Evolutionary conservation across 1,140 invertebrate species (phyloP).

Genomic region (Telenomus remus): DNA sequence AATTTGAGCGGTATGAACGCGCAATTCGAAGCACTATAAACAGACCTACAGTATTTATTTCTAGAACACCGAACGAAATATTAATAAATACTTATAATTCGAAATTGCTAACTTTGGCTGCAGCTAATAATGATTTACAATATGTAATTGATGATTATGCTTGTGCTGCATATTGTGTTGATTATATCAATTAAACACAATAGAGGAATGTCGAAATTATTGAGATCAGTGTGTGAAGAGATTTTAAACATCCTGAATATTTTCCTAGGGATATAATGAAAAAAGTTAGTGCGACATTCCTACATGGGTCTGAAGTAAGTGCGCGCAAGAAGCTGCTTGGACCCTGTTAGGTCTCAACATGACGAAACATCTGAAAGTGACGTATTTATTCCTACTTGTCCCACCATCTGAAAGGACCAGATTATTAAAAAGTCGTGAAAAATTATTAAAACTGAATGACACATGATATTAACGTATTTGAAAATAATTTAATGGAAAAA

Average conservation of each 20-base stretch:
- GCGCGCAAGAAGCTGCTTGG: constrained; percentile 2
- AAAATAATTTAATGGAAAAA: constrained; percentile 17
- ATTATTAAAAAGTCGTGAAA: neutral
- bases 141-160: constrained; percentile 56
- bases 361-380: constrained; percentile 1
- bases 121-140: constrained; percentile 41
- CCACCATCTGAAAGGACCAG: neutral
- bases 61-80: too few relatives aligned
- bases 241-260: constrained; percentile 1
- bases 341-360: neutral
- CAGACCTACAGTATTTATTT: too few relatives aligned
- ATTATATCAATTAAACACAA: constrained; percentile 69
- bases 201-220: constrained; percentile 64
- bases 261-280: constrained; percentile 10
- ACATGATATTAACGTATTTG: neutral
- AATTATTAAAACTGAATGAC: neutral
- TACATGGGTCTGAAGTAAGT: constrained; percentile 12
- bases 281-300: constrained; percentile 5
- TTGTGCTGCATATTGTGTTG: constrained; percentile 64
- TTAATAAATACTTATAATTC: constrained; percentile 35
- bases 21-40: constrained; percentile 11
- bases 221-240: constrained; percentile 29
- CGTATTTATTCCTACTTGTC: constrained; percentile 8
- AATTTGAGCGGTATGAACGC: constrained; percentile 1
- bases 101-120: constrained; percentile 21